These are phyloP conservation scores for Uloborus diversus DNA, from an alignment of 1,140 invertebrate species.

Conservation along the genomic window DNA sequence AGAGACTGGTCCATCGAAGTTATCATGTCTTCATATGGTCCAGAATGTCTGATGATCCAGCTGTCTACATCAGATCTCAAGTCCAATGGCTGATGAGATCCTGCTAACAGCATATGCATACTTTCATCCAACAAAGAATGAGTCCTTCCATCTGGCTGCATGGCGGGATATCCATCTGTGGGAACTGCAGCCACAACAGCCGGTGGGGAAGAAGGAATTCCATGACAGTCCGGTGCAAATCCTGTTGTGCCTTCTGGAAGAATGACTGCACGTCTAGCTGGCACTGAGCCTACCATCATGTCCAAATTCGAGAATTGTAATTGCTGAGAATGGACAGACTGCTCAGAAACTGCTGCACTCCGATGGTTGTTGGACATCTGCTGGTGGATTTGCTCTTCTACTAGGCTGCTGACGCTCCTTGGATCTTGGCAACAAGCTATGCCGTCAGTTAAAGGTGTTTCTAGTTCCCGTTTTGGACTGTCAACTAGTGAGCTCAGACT, in stretches of 20 bases:
- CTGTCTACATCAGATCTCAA: constrained; percentile 76
- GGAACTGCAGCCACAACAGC: constrained; percentile 60
- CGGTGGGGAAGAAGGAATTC: constrained; percentile 28
- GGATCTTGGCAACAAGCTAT: constrained; percentile 23
- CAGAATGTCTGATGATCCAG: constrained; percentile 55
- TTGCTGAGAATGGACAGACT: too few relatives aligned
- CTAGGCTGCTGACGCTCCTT: background rate
- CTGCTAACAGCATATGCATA: constrained; percentile 80
- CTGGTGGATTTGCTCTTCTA: constrained; percentile 7
- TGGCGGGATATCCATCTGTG: constrained; percentile 62
- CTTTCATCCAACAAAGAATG: constrained; percentile 69
- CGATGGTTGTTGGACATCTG: constrained; percentile 25
- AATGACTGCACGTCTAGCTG: constrained; percentile 8
- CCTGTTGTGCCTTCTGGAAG: constrained; percentile 17
- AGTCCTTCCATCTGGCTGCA: constrained; percentile 62
- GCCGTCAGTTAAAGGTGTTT: constrained; percentile 6
- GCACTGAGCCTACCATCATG: constrained; percentile 23
- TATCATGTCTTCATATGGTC: constrained; percentile 39
- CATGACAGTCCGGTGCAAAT: constrained; percentile 39
- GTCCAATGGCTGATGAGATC: constrained; percentile 77
- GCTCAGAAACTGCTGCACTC: too few relatives aligned
- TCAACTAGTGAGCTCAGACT: constrained; percentile 34
- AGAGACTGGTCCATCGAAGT: constrained; percentile 45
- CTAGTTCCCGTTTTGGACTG: constrained; percentile 21
- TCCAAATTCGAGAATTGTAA: constrained; percentile 33